Conservation (phyloP, 2,797 vertebrate genomes). For the Erithacus rubecula region DNA sequence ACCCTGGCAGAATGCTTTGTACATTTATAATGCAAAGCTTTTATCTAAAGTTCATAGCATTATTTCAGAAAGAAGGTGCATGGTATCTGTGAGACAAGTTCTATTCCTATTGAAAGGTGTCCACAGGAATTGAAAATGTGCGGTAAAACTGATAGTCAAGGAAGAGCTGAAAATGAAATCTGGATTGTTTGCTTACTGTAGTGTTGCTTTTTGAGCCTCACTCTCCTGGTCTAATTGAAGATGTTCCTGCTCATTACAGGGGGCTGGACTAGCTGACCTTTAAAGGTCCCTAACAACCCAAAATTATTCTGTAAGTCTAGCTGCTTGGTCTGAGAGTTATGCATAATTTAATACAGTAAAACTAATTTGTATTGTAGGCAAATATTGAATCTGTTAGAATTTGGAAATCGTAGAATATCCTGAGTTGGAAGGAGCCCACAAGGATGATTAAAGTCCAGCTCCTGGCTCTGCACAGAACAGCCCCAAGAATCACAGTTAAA, state of each 20-base stretch:
- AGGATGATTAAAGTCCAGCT: background rate
- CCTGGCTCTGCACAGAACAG: background rate
- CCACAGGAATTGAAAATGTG: background rate
- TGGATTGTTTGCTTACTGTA: background rate
- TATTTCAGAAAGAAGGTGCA: conserved; percentile 68
- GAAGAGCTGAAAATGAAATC: background rate
- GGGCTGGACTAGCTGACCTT: background rate
- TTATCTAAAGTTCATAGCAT: conserved; percentile 74
- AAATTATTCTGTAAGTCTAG: background rate
- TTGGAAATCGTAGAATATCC: background rate
- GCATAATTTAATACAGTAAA: background rate
- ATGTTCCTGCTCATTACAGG: background rate
- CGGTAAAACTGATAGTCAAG: background rate
- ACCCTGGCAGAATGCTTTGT: conserved; percentile 66
- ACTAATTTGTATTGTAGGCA: background rate
- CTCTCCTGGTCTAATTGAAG: background rate
- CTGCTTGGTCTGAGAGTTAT: background rate
- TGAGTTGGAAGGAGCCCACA: background rate
- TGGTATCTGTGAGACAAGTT: conserved; percentile 37
- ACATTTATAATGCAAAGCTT: conserved; percentile 75
- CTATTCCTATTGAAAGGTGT: conserved; percentile 37
- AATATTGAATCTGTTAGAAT: background rate
- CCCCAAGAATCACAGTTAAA: background rate
- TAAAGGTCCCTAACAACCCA: background rate
- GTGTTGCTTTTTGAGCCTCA: background rate